phyloP scores from a whole-genome alignment of 2,797 vertebrate genomes.

The Cuculus canorus region DNA sequence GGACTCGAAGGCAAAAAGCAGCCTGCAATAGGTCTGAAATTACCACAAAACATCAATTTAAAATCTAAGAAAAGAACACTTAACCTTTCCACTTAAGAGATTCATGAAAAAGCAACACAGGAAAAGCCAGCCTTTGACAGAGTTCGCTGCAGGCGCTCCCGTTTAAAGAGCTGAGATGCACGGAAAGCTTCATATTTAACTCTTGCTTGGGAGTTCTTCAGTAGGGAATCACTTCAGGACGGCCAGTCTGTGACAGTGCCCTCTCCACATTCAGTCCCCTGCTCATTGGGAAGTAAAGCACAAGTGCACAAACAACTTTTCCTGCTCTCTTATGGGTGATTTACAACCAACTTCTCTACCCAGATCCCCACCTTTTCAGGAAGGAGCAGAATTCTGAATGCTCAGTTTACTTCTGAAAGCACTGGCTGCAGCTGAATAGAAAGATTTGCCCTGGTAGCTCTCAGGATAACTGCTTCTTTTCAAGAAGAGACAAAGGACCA shows the following conservation, averaged over 20 bases:
- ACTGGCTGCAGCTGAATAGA: background rate
- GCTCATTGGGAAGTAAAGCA: background rate
- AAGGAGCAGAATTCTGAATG: background rate
- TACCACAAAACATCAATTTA: background rate
- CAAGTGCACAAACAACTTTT: background rate
- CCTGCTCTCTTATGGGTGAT: background rate
- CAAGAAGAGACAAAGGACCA: conserved; percentile 3
- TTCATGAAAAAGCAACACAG: background rate
- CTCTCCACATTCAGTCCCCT: background rate
- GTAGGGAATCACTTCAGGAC: background rate
- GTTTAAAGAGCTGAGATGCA: background rate
- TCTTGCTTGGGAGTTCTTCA: background rate
- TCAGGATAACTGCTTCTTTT: background rate
- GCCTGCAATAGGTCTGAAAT: background rate
- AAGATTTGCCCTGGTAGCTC: background rate
- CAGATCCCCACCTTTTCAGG: background rate
- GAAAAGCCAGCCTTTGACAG: background rate
- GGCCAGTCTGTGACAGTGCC: no score
- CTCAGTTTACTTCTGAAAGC: background rate
- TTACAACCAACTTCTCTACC: background rate
- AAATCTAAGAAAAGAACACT: background rate
- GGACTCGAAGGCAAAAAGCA: background rate
- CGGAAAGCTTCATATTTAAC: background rate
- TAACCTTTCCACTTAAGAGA: background rate
- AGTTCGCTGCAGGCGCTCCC: background rate